Conservation (phyloP, 1,140 invertebrate genomes). For the Hypothenemus hampei region DNA sequence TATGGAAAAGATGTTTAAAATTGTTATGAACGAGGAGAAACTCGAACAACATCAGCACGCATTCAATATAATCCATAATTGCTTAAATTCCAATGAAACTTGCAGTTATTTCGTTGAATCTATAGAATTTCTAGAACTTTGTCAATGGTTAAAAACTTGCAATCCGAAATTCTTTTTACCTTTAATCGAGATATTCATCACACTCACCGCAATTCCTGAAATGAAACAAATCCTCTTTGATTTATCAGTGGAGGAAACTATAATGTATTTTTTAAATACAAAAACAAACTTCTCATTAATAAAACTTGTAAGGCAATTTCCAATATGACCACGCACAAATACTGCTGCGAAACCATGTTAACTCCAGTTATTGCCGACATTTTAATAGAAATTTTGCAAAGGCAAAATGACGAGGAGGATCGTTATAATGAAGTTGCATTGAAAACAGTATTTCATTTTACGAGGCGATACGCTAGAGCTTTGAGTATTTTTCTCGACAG, state of each 20-base stretch:
- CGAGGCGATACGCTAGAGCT: slow-evolving; percentile 21
- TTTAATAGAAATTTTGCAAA: slow-evolving; percentile 26
- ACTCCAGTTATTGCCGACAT: slow-evolving; percentile 30
- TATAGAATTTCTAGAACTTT: slow-evolving; percentile 36
- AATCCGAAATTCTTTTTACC: slow-evolving; percentile 20
- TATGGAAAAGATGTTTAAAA: slow-evolving; percentile 31
- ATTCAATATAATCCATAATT: slow-evolving; percentile 31
- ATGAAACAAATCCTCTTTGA: slow-evolving; percentile 36
- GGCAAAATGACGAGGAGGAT: slow-evolving; percentile 25
- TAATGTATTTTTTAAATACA: slow-evolving; percentile 32
- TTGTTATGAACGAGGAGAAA: slow-evolving; percentile 27
- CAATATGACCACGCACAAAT: slow-evolving; percentile 34
- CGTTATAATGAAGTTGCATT: slow-evolving; percentile 31
- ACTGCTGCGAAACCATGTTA: slow-evolving; percentile 37
- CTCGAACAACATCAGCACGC: slow-evolving; percentile 19
- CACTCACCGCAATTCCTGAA: slow-evolving; percentile 27
- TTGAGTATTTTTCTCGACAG: slow-evolving; percentile 24
- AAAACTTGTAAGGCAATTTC: slow-evolving; percentile 31
- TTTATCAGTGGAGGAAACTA: slow-evolving; percentile 35
- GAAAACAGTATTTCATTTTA: slow-evolving; percentile 30
- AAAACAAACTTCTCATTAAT: slow-evolving; percentile 31
- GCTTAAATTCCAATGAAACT: slow-evolving; percentile 30
- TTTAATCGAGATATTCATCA: slow-evolving; percentile 27
- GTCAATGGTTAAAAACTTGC: slow-evolving; percentile 35
- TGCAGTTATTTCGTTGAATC: slow-evolving; percentile 32